Evolutionary conservation across 2,888 invertebrate species (phyloP).

Genomic region (Dioctria linearis): DNA sequence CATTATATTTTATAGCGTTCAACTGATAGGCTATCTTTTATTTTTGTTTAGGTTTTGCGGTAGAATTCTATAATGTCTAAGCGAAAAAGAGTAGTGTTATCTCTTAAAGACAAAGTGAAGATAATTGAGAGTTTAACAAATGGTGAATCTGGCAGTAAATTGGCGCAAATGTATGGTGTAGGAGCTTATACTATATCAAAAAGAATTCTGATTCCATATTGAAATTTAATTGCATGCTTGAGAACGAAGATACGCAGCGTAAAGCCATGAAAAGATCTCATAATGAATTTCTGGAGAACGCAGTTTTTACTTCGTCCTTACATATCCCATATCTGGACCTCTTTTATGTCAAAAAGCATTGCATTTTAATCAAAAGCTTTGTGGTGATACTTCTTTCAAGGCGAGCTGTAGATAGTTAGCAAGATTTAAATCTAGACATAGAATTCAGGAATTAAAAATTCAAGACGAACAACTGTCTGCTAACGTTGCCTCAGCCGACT

Average conservation of each 20-base stretch:
- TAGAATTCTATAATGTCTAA: no score
- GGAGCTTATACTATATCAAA: slow-evolving; percentile 54
- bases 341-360: slow-evolving; percentile 47
- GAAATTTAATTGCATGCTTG: slow-evolving; percentile 54
- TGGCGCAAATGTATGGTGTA: neutral
- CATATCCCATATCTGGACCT: slow-evolving; percentile 25
- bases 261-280: slow-evolving; percentile 33
- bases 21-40: no score
- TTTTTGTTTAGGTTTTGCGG: no score
- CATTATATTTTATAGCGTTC: no score
- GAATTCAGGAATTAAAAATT: slow-evolving; percentile 44
- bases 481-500: no score
- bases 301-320: slow-evolving; percentile 32
- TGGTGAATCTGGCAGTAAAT: slow-evolving; percentile 56
- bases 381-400: slow-evolving; percentile 40
- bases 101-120: slow-evolving; percentile 48
- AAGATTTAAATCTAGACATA: slow-evolving; percentile 15
- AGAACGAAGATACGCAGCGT: slow-evolving; percentile 54
- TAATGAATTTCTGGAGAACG: slow-evolving; percentile 50
- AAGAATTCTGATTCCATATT: neutral
- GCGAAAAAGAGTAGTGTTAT: slow-evolving; percentile 53
- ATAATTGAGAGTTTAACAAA: slow-evolving; percentile 42
- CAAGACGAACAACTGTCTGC: slow-evolving; percentile 8
- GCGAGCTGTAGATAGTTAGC: slow-evolving; percentile 11
- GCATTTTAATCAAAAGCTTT: slow-evolving; percentile 42